Evolutionary conservation across 2,888 invertebrate species (phyloP).

Genomic region (Synergus gifuensis): DNA sequence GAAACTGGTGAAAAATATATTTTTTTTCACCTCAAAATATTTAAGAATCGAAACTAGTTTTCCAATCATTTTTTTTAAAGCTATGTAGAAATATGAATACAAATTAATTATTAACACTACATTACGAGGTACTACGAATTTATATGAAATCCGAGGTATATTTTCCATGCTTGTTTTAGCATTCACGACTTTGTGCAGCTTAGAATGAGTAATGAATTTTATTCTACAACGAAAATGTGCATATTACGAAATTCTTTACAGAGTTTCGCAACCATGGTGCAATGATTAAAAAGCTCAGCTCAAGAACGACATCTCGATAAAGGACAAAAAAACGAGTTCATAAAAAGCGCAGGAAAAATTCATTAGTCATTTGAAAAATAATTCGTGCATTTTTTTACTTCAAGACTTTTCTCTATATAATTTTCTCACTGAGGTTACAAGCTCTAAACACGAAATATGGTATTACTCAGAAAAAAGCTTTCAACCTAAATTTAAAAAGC

Average conservation of each 20-base stretch:
- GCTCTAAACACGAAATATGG: too few relatives aligned
- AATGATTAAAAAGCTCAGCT: slow-evolving; percentile 30
- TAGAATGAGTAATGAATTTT: slow-evolving; percentile 35
- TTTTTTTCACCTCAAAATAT: neutral
- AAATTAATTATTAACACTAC: slow-evolving; percentile 15
- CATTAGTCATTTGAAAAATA: too few relatives aligned
- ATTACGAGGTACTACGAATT: neutral
- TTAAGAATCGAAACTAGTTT: neutral
- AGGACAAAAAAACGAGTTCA: neutral
- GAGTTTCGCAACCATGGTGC: slow-evolving; percentile 27
- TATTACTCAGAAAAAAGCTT: too few relatives aligned
- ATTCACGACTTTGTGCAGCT: slow-evolving; percentile 15
- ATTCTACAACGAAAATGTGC: slow-evolving; percentile 24
- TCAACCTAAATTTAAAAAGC: neutral
- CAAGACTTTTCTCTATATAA: too few relatives aligned
- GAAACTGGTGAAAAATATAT: neutral
- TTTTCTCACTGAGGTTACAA: too few relatives aligned
- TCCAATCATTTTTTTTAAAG: neutral
- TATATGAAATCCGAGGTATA: slow-evolving; percentile 23
- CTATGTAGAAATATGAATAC: neutral
- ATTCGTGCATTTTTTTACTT: too few relatives aligned
- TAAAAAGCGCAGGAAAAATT: too few relatives aligned
- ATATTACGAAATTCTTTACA: slow-evolving; percentile 35
- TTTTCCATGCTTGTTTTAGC: slow-evolving; percentile 14
- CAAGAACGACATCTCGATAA: slow-evolving; percentile 12